Evolutionary conservation across 2,113 vertebrate genomes (phyloP), one percentile per base, ranked within the genome.

Genomic region (Oenanthe oenanthe): DNA sequence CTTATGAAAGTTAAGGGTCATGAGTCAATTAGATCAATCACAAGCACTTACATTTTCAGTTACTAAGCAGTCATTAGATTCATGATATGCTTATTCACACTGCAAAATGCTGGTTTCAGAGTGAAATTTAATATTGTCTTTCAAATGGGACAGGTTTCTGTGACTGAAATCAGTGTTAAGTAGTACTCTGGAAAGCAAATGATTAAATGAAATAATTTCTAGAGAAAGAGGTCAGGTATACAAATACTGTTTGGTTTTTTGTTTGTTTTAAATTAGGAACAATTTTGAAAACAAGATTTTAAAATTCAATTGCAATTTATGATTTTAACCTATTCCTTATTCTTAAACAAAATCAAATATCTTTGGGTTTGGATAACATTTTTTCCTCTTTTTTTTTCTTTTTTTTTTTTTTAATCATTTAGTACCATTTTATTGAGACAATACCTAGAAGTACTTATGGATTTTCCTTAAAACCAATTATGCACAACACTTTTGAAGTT

Each of bases 191-290:
- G 25, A 77, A 77, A 87, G 29, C 7, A 72, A 60, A 18, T 28
- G 6, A 54, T 84, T 70, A 36, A 73, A 70, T 31, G 0, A 36
- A 74, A 57, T 40, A 2, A 34, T 43, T 48, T 80, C 20, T 56
- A 48, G 34, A 58, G 17, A 73, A 51, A 28, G 13, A 54, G 3
- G 2, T n/a, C 17, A 63, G 5, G 8, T 43, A 24, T 25, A 17
- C 1, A 82, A 40, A 20, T 19, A n/a, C 6, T 42, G 2, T 45
- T 88, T 40, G 9, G 26, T 40, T 13, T 6, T 16, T 2, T 50
- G 45, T n/a, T n/a, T 28, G 45, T 0, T 31, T 31, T 1, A 12
- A n/a, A 65, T 18, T 3, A 85, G 7, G 5, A 67, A 31, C 0
- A 48, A 36, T 42, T 60, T 54, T 28, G 13, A 15, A 77, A 81